Base-by-base conservation (phyloP, 2,888 invertebrate species). In the Cryptocheilus praepositus region DNA sequence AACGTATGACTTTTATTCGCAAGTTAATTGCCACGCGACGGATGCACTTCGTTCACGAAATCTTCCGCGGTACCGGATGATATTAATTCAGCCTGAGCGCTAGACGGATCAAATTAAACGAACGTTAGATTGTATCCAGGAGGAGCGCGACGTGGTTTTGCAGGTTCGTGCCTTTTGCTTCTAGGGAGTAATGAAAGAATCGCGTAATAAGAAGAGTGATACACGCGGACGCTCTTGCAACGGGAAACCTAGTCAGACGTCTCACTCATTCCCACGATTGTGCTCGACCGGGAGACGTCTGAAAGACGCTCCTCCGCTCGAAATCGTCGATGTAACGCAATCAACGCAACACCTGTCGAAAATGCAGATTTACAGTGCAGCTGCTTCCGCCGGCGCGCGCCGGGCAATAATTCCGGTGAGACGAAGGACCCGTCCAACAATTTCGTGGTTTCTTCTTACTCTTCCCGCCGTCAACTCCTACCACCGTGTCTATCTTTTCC, bases 281-380 rank as follows among this genome's bases (percentile, higher is more conserved):
- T 61, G 21, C 44, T 3, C 51, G 49, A 45, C 25, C 25, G 25
- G 25, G 25, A 54, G 49, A 19, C 21, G 18, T 43, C 19, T 65
- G 59, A 67, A 66, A 66, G 69, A 65, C 62, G 61, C 36, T 51
- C 51, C 63, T 77, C 61, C 65, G 51, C 56, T 36, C 69, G 64
- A 57, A 61, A 71, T 74, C 74, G 70, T 63, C 70, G 71, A 80
- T 75, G 79, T 68, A 75, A 66, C 64, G 76, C 64, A 73, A 79
- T 79, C 77, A 77, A 73, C 67, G 76, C 67, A 79, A 71, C 83
- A 83, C 83, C 83, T 84, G 83, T 81, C 76, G 78, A 80, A 79
- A 84, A 82, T 81, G 82, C 75, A 84, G 75, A 83, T 82, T 76
- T 79, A 67, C 69, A 61, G 63, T 49, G 77, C 82, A 83, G 83